Base-by-base conservation (phyloP, 1,140 invertebrate genomes). In the Sinella curviseta region DNA sequence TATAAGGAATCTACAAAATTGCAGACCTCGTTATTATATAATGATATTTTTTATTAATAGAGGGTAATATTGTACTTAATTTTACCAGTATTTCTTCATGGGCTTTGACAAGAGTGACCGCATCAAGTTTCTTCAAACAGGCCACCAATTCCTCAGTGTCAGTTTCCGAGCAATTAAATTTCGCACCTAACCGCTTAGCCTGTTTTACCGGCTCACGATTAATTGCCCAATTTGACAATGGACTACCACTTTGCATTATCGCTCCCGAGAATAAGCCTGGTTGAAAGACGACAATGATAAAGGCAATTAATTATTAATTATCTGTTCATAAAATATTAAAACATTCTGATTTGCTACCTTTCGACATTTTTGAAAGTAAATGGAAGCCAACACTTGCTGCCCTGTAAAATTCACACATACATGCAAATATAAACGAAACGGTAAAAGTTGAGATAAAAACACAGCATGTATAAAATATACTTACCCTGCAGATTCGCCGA, bases 401-500 rank as follows among this genome's bases (percentile, higher is more conserved):
- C n/a, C n/a, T n/a, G n/a, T n/a, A n/a, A n/a, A n/a, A n/a, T n/a
- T n/a, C n/a, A n/a, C n/a, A n/a, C n/a, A n/a, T n/a, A n/a, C n/a
- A n/a, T n/a, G n/a, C n/a, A 67, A 2, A 12, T 16, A 65, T 4
- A 65, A 65, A n/a, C 24, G 57, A 48, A 48, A 48, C 39, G 8
- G 8, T 48, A 12, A 48, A 48, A 48, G 20, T 48, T 48, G 26
- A 65, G 26, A 65, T 8, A 65, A 65, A n/a, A 65, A 65, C 14
- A n/a, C 14, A n/a, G 24, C 57, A 65, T 26, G 3, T 17, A 65
- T 26, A 8, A 65, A 16, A 26, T 26, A n/a, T 65, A n/a, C 65
- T 30, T 14, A 65, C 73, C 57, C 24, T 20, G 78, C 54, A 77
- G 73, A 76, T 54, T 80, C 78, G 26, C 80, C 80, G 20, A 81